Conservation (phyloP, 2,797 vertebrate species). For the Enoplosus armatus region DNA sequence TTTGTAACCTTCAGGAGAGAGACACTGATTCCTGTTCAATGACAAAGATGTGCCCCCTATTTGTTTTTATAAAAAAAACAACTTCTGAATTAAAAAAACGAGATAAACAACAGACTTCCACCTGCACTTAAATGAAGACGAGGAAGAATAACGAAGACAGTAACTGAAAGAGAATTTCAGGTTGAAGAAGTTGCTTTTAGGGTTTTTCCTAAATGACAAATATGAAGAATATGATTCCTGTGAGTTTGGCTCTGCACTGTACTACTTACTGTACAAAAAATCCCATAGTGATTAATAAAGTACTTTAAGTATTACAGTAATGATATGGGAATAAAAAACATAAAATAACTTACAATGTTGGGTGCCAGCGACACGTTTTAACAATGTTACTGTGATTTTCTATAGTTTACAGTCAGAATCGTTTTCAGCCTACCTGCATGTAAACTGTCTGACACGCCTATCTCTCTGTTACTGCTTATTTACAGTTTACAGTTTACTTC, state of each 20-base stretch:
- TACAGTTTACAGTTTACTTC: background rate
- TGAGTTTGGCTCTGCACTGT: too few species aligned
- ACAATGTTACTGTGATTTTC: background rate
- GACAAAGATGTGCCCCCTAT: background rate
- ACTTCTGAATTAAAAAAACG: background rate
- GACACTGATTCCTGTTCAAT: background rate
- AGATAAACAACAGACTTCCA: background rate
- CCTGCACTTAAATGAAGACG: background rate
- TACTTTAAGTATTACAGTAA: too few species aligned
- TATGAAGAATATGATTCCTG: too few species aligned
- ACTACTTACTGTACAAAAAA: too few species aligned
- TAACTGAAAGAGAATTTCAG: background rate
- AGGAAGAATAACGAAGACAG: background rate
- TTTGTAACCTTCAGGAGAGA: background rate
- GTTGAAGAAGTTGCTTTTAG: background rate
- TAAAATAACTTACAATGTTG: background rate
- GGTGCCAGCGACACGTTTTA: background rate
- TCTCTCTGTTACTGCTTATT: constrained; percentile 81
- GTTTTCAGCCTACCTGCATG: constrained; percentile 86
- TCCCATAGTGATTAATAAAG: too few species aligned
- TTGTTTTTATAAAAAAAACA: background rate
- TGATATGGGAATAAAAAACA: background rate
- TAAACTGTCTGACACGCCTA: constrained; percentile 84
- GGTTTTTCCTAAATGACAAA: too few species aligned
- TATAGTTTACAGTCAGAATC: background rate